Conservation (phyloP, 2,113 vertebrate species). For the Melospiza georgiana region DNA sequence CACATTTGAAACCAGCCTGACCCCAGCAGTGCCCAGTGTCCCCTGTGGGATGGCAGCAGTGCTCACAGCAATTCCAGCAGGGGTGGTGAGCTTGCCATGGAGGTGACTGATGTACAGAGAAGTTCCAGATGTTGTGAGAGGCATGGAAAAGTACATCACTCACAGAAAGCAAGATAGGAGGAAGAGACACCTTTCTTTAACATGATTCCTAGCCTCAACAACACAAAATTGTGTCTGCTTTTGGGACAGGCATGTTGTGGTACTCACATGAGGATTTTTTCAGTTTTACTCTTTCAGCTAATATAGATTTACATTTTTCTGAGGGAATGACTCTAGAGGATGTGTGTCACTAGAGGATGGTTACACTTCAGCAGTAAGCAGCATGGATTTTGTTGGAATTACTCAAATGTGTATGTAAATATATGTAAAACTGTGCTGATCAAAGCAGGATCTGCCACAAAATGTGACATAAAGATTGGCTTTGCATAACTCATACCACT, state of each 20-base stretch:
- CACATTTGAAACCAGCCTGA: not conserved
- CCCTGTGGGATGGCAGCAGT: not conserved
- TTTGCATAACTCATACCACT: not conserved
- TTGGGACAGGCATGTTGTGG: not conserved
- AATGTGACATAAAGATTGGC: not conserved
- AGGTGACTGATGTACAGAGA: rapidly evolving
- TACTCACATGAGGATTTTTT: not conserved
- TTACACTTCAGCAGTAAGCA: not conserved
- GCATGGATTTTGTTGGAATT: not conserved
- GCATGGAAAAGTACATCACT: not conserved
- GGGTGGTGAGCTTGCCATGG: not conserved
- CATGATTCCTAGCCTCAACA: not conserved
- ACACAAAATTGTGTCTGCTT: not conserved
- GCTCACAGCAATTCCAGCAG: rapidly evolving
- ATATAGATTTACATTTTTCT: not conserved
- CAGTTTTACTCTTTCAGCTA: not conserved
- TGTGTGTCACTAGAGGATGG: not conserved
- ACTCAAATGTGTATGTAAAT: not conserved
- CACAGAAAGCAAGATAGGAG: rapidly evolving
- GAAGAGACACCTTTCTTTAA: not conserved
- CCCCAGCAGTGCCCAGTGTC: not conserved
- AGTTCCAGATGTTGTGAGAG: not conserved
- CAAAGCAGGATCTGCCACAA: not conserved
- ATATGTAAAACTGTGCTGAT: not conserved
- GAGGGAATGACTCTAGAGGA: not conserved